phyloP scores from a whole-genome alignment of 2,113 vertebrate genomes.

The Colaptes auratus region DNA sequence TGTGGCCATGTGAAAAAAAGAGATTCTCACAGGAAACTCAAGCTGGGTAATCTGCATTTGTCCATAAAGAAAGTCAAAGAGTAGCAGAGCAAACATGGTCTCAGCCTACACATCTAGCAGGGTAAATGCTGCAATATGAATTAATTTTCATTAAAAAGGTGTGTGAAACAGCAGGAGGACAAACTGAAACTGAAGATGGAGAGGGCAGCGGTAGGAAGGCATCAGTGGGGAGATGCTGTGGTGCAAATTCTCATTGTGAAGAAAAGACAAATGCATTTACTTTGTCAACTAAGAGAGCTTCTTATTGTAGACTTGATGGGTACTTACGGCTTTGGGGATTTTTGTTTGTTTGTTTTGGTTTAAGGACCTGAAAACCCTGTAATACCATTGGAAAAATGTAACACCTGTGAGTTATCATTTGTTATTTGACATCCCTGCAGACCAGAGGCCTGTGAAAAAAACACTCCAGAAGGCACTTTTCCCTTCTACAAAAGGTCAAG shows the following conservation, averaged over 20 bases:
- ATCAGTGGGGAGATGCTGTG: neutral
- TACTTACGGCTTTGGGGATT: neutral
- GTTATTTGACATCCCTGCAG: neutral
- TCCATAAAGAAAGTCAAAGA: neutral
- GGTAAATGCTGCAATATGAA: neutral
- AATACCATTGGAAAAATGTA: neutral
- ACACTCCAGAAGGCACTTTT: neutral
- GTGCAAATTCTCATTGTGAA: neutral
- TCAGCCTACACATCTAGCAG: neutral
- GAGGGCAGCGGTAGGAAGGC: neutral
- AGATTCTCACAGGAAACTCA: neutral
- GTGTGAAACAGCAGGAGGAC: neutral
- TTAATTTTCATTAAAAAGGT: constrained; percentile 47
- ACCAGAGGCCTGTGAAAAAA: neutral
- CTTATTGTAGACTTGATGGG: neutral
- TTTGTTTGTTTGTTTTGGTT: neutral
- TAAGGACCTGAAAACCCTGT: neutral
- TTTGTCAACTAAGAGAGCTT: neutral
- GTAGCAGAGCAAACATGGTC: neutral
- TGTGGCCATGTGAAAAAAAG: neutral
- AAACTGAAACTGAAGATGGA: constrained; percentile 8
- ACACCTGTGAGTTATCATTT: neutral
- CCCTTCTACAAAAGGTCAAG: neutral
- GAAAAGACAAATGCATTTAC: neutral
- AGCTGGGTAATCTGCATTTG: neutral